These are phyloP conservation scores for Alsophila aescularia DNA, from an alignment of 2,888 invertebrate genomes.

Conservation along the genomic window DNA sequence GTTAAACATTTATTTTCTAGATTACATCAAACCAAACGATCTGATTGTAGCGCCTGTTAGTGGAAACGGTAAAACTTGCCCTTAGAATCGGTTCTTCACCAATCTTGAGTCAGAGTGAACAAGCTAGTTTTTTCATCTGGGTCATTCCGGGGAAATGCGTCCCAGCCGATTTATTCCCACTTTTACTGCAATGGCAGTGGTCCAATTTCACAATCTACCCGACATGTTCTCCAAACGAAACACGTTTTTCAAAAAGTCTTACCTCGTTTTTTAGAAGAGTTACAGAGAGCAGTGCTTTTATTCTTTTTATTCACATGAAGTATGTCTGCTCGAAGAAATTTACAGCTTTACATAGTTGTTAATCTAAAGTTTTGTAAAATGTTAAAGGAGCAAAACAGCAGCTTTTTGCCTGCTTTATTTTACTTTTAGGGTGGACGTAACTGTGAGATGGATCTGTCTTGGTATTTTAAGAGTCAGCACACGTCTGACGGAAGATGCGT, in stretches of 20 bases:
- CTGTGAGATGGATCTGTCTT: too few relatives aligned
- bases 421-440: neutral
- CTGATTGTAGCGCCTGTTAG: slow-evolving; percentile 11
- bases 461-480: too few relatives aligned
- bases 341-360: slow-evolving; percentile 20
- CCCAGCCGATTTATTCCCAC: slow-evolving; percentile 77
- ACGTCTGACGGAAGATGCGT: too few relatives aligned
- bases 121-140: slow-evolving; percentile 68
- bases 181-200: slow-evolving; percentile 81
- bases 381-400: slow-evolving; percentile 7
- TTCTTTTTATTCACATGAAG: slow-evolving; percentile 46
- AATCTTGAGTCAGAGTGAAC: slow-evolving; percentile 31
- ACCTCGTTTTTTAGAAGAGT: slow-evolving; percentile 48
- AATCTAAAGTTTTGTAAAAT: slow-evolving; percentile 21
- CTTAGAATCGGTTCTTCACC: slow-evolving; percentile 10
- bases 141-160: slow-evolving; percentile 72
- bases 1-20: neutral
- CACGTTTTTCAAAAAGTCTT: slow-evolving; percentile 71
- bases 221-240: slow-evolving; percentile 70
- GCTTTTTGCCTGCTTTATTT: slow-evolving; percentile 1
- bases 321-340: slow-evolving; percentile 21
- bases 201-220: slow-evolving; percentile 76
- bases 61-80: slow-evolving; percentile 15
- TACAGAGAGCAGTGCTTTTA: slow-evolving; percentile 43
- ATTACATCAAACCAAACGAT: slow-evolving; percentile 3